These are phyloP conservation scores for Gambusia affinis DNA, from an alignment of 2,113 vertebrate species.

Conservation along the genomic window DNA sequence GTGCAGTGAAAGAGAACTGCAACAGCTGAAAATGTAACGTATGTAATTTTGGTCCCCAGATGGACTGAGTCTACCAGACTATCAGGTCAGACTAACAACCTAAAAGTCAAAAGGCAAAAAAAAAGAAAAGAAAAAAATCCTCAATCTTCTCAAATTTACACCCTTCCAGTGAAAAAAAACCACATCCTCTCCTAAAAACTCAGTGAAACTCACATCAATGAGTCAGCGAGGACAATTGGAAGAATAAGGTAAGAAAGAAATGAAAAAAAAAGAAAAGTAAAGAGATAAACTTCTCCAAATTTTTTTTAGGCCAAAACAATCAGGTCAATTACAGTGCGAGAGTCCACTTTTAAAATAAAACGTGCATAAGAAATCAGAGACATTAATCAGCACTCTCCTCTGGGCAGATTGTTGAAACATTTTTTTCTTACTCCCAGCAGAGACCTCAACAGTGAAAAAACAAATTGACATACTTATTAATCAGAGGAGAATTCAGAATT, in stretches of 20 bases:
- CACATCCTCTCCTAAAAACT: constrained; percentile 41
- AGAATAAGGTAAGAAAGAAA: constrained; percentile 7
- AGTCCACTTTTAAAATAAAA: constrained; percentile 20
- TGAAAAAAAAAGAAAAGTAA: not conserved
- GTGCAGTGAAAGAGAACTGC: too few species aligned
- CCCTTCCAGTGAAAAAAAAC: not conserved
- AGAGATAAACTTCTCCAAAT: constrained; percentile 29
- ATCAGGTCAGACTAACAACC: too few species aligned
- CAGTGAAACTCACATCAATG: constrained; percentile 37
- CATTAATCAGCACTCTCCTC: constrained; percentile 48
- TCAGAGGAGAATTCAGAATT: constrained; percentile 23
- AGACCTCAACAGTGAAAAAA: constrained; percentile 32
- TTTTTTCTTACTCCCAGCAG: constrained; percentile 47
- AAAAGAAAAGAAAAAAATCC: not conserved
- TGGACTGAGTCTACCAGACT: too few species aligned
- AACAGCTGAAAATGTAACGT: too few species aligned
- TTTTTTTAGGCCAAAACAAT: constrained; percentile 64
- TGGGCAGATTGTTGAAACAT: constrained; percentile 42
- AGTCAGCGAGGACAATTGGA: constrained; percentile 53
- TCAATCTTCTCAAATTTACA: not conserved
- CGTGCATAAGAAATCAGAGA: constrained; percentile 36
- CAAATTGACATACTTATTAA: constrained; percentile 34
- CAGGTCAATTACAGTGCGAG: constrained; percentile 44
- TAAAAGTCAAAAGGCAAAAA: not conserved
- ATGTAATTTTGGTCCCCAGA: too few species aligned